These are phyloP conservation scores for Orientallactaga bullata DNA, from an alignment of 2,113 vertebrate species.

Conservation along the genomic window DNA sequence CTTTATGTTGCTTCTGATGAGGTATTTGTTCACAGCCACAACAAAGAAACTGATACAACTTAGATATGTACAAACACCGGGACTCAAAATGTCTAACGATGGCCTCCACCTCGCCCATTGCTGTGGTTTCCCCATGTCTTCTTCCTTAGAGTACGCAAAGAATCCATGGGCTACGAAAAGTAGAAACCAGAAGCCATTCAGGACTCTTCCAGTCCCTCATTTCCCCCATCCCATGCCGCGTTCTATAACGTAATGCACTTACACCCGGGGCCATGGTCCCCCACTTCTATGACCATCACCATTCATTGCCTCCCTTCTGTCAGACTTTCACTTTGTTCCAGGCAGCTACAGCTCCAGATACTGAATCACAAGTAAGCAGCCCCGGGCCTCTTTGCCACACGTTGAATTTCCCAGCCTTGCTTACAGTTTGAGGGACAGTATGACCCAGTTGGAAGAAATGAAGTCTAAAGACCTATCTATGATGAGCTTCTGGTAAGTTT, in stretches of 20 bases:
- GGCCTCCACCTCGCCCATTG: neutral
- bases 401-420: neutral
- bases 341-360: neutral
- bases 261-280: neutral
- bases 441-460: neutral
- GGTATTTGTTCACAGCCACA: no score
- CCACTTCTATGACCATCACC: neutral
- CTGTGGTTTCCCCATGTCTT: neutral
- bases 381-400: neutral
- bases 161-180: neutral
- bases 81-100: neutral
- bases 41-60: no score
- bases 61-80: neutral
- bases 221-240: neutral
- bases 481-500: neutral
- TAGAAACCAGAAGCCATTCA: neutral
- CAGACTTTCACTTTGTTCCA: neutral
- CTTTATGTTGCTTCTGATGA: no score
- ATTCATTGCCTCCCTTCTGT: neutral
- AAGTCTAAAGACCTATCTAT: neutral
- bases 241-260: neutral
- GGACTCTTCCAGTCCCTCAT: neutral
- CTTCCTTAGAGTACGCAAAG: neutral
- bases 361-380: neutral
- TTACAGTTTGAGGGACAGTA: neutral